Percentiles rank a stretch among this genome's conserved stretches.
phyloP scores from a whole-genome alignment of 2,888 invertebrate genomes.

The Napeogenes inachia region DNA sequence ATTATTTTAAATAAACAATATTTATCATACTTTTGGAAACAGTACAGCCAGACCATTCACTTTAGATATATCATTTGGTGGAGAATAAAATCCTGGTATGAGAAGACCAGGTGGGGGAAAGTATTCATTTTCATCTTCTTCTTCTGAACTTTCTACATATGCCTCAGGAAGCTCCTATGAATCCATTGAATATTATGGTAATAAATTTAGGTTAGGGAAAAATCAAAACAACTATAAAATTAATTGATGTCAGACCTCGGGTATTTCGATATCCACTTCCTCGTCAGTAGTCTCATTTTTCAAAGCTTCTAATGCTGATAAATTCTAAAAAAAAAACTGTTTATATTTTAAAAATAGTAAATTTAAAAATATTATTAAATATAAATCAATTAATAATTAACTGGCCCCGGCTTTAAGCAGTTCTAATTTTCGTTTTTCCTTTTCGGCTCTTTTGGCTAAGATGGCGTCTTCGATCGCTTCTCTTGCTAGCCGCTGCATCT shows the following conservation, averaged over 20 bases:
- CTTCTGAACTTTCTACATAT: slow-evolving; percentile 40
- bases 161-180: slow-evolving; percentile 48
- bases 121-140: slow-evolving; percentile 57
- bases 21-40: slow-evolving; percentile 53
- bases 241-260: slow-evolving; percentile 43
- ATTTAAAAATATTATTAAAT: neutral
- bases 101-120: slow-evolving; percentile 59
- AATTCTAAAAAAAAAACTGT: slow-evolving; percentile 41
- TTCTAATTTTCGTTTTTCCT: slow-evolving; percentile 49
- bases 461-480: slow-evolving; percentile 51
- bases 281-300: slow-evolving; percentile 44
- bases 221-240: neutral
- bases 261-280: slow-evolving; percentile 43
- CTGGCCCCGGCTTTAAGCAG: slow-evolving; percentile 59
- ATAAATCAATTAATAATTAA: slow-evolving; percentile 10
- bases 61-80: slow-evolving; percentile 65
- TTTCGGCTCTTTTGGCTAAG: slow-evolving; percentile 40
- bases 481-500: slow-evolving; percentile 57
- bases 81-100: slow-evolving; percentile 65
- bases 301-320: slow-evolving; percentile 47
- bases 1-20: neutral
- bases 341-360: neutral
- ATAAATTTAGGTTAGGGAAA: neutral
- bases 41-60: slow-evolving; percentile 60
- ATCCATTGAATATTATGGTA: neutral